phyloP scores from a whole-genome alignment of 1,140 invertebrate species.

The Oryctes rhinoceros region DNA sequence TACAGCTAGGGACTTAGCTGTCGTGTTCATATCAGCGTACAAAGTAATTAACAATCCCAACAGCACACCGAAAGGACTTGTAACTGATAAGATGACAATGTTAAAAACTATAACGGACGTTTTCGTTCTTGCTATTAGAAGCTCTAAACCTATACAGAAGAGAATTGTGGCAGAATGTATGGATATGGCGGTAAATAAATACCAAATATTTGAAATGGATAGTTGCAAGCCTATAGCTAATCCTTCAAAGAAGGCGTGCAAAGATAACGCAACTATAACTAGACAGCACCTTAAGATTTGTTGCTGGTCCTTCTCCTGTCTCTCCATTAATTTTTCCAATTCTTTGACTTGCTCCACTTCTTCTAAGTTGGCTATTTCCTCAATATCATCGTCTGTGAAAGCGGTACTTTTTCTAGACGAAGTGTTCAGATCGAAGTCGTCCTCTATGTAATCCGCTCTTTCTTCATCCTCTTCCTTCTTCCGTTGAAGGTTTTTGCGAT shows the following conservation, averaged over 20 bases:
- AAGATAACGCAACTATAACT: constrained; percentile 78
- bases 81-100: constrained; percentile 69
- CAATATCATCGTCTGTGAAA: constrained; percentile 6
- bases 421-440: constrained; percentile 13
- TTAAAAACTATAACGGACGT: constrained; percentile 68
- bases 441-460: background rate
- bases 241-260: constrained; percentile 84
- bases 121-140: constrained; percentile 72
- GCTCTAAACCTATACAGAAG: constrained; percentile 73
- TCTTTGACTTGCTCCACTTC: constrained; percentile 41
- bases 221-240: constrained; percentile 80
- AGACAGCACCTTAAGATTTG: constrained; percentile 68
- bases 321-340: constrained; percentile 43
- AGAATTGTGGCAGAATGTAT: constrained; percentile 81
- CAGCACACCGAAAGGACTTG: constrained; percentile 75
- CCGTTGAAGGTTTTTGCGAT: constrained; percentile 39
- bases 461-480: constrained; percentile 22
- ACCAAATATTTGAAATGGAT: constrained; percentile 68
- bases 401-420: background rate
- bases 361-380: constrained; percentile 21
- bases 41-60: constrained; percentile 64
- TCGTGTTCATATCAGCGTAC: constrained; percentile 52
- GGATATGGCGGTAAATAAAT: constrained; percentile 76
- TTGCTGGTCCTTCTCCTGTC: constrained; percentile 52
- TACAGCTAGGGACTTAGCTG: constrained; percentile 54